A percentile compares a stretch with the other conserved stretches of the same genome.
These are phyloP conservation scores for Tetranychus truncatus DNA, from an alignment of 2,888 invertebrate genomes.

Conservation along the genomic window DNA sequence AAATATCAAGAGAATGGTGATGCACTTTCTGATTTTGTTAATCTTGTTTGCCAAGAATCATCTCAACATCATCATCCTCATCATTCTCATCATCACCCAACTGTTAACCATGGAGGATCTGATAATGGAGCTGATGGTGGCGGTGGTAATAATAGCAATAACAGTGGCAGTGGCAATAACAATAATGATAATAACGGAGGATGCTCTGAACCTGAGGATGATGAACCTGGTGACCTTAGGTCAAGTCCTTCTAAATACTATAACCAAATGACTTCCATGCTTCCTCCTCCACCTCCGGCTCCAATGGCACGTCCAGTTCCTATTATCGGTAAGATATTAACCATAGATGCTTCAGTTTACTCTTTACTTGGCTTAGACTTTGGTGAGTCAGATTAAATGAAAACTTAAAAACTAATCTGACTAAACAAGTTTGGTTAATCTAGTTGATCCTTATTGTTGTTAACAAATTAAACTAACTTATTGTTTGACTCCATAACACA, in stretches of 20 bases:
- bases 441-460: too few species aligned
- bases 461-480: not conserved
- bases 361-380: not conserved
- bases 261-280: constrained; percentile 40
- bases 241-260: constrained; percentile 14
- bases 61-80: constrained; percentile 33
- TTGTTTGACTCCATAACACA: not conserved
- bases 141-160: not conserved
- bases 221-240: not conserved
- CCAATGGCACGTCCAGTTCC: constrained; percentile 92
- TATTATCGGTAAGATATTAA: constrained; percentile 36
- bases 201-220: not conserved
- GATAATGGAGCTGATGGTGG: not conserved
- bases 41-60: constrained; percentile 86
- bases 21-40: constrained; percentile 83
- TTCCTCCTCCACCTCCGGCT: constrained; percentile 61
- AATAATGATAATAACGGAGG: not conserved
- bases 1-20: constrained; percentile 71
- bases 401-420: not conserved
- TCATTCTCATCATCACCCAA: not conserved
- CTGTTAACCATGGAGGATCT: not conserved
- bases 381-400: not conserved
- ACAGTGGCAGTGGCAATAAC: not conserved
- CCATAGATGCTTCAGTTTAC: not conserved
- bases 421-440: too few species aligned